These are phyloP conservation scores for Nephila pilipes DNA, from an alignment of 1,140 invertebrate species.

Conservation along the genomic window DNA sequence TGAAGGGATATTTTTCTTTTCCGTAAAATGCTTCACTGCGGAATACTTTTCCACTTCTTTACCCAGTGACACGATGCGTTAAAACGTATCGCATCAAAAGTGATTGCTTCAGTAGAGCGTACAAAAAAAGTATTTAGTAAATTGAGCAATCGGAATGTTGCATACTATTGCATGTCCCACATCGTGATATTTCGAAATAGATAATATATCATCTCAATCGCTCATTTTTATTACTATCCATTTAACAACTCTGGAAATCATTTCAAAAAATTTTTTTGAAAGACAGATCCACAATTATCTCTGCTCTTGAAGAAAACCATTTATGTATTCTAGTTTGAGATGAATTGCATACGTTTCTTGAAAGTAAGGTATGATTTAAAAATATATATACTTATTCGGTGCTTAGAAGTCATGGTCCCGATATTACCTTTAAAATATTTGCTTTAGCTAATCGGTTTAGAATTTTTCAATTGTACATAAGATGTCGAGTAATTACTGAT, in stretches of 20 bases:
- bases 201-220: not conserved
- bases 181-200: not conserved
- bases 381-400: too few relatives aligned
- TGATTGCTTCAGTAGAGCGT: conserved; percentile 41
- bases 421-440: too few relatives aligned
- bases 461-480: too few relatives aligned
- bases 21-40: conserved; percentile 8
- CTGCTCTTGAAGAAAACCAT: not conserved
- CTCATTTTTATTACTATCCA: not conserved
- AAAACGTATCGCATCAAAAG: conserved; percentile 40
- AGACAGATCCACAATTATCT: not conserved
- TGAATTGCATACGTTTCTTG: not conserved
- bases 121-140: conserved; percentile 34
- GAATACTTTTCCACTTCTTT: conserved; percentile 60
- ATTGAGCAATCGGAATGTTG: conserved; percentile 12
- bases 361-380: too few relatives aligned
- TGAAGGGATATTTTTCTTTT: conserved; percentile 12
- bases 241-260: not conserved
- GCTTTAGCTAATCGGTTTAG: too few relatives aligned
- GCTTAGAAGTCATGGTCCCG: too few relatives aligned
- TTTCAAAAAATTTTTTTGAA: not conserved
- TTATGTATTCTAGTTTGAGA: not conserved
- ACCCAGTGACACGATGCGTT: conserved; percentile 51
- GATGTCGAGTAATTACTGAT: too few relatives aligned
- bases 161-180: not conserved